phyloP scores from a whole-genome alignment of 2,797 vertebrate genomes.

The Hippopotamyrus pictus region DNA sequence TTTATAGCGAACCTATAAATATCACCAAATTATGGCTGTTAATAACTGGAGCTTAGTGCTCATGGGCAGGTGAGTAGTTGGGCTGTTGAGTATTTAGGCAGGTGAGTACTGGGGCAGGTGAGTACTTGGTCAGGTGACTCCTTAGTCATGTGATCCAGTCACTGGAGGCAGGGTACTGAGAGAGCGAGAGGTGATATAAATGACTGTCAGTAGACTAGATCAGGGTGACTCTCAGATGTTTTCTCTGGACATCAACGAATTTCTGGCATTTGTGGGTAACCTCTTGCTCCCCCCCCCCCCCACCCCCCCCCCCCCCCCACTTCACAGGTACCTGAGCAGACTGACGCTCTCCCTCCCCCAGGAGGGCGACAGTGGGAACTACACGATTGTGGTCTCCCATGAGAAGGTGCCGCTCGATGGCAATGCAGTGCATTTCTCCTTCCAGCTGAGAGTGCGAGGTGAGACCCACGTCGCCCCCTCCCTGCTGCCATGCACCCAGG shows the following conservation, averaged over 20 bases:
- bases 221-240: neutral
- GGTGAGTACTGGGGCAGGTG: neutral
- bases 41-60: neutral
- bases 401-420: conserved; percentile 60
- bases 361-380: conserved; percentile 82
- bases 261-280: neutral
- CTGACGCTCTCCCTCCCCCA: conserved; percentile 78
- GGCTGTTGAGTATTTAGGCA: neutral
- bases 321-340: conserved; percentile 75
- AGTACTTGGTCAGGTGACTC: neutral
- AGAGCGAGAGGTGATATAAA: neutral
- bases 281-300: neutral
- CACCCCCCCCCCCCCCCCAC: neutral
- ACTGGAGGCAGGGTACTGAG: neutral
- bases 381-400: conserved; percentile 73
- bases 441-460: conserved; percentile 82
- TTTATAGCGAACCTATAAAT: neutral
- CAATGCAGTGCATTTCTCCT: conserved; percentile 54
- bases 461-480: conserved; percentile 5
- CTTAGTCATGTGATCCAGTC: neutral
- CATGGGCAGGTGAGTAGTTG: neutral
- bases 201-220: neutral
- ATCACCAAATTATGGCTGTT: neutral
- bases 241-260: neutral
- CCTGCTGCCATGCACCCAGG: neutral